Evolutionary conservation across 2,113 vertebrate species (phyloP), one percentile per base, ranked within the genome.

Genomic region (Odontophorus gujanensis): DNA sequence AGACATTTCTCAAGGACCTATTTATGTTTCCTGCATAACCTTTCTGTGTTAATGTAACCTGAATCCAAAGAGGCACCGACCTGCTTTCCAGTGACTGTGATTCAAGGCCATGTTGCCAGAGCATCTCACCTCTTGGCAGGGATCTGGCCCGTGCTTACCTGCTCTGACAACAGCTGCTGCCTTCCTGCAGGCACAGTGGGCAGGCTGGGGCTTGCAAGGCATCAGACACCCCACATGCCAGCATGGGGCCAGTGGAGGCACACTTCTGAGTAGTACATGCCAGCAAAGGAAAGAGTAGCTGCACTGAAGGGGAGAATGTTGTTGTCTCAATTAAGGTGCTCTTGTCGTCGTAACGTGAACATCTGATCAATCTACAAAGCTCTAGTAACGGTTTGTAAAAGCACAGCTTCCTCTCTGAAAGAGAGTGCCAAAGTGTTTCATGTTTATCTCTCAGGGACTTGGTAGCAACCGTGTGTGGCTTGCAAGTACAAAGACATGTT

Each of bases 351-450:
- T 24, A 72, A 81, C 9, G 2, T 81, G 45, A 96, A 63, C 34
- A 38, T 92, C 69, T 78, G 57, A 92, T 86, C 42, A 65, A 65
- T n/a, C 74, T 72, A 40, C 47, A 81, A 65, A 91, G 83, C 66
- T 47, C 74, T 47, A 48, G 17, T 57, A 58, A 51, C 30, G 30
- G 73, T 77, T 67, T 81, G 19, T 81, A 22, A 67, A 78, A 87
- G 77, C 80, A 81, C 10, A 81, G 73, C 73, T 88, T 24, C 43
- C 43, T 67, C 19, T 63, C 83, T 84, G 65, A 77, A 77, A 66
- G 40, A 85, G 55, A 38, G 57, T 79, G 91, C 21, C 6, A 1
- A 42, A 28, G 61, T 38, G 34, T 87, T 93, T 93, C 57, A 43
- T 74, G 32, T 26, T 78, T 53, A 8, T 84, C 38, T 90, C 55